A percentile compares a stretch with the other conserved stretches of the same genome.
Conservation (phyloP, 2,797 vertebrate genomes). For the Heteromormyrus szaboi region DNA sequence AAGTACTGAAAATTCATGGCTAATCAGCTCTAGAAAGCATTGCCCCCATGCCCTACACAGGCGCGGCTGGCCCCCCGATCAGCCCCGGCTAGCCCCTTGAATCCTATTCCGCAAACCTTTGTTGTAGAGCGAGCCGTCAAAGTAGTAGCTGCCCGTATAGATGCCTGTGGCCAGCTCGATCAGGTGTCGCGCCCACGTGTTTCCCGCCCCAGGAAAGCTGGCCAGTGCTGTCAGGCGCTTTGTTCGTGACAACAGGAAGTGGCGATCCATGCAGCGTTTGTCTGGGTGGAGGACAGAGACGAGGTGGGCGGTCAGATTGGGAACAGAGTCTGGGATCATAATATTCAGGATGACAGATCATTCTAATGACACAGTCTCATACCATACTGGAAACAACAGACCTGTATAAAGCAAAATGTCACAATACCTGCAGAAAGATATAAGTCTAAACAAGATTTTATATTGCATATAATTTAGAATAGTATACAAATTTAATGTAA, state of each 20-base stretch:
- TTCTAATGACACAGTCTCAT: neutral
- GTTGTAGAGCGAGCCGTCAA: conserved; percentile 70
- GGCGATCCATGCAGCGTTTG: conserved; percentile 71
- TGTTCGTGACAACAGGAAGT: conserved; percentile 62
- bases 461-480: neutral
- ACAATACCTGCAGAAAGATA: neutral
- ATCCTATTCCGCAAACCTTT: neutral
- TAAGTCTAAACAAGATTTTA: neutral
- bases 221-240: conserved; percentile 66
- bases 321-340: neutral
- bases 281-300: conserved; percentile 44
- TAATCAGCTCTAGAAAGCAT: neutral
- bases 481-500: neutral
- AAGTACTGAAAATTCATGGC: neutral
- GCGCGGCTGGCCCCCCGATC: neutral
- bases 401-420: neutral
- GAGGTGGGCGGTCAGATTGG: neutral
- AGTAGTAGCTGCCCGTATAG: conserved; percentile 83
- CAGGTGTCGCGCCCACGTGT: conserved; percentile 77
- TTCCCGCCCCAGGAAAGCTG: conserved; percentile 70
- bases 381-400: neutral
- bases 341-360: neutral
- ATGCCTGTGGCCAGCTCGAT: conserved; percentile 76
- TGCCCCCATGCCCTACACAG: neutral
- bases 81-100: neutral